phyloP scores from a whole-genome alignment of 2,113 vertebrate genomes.

The Ictalurus furcatus region DNA sequence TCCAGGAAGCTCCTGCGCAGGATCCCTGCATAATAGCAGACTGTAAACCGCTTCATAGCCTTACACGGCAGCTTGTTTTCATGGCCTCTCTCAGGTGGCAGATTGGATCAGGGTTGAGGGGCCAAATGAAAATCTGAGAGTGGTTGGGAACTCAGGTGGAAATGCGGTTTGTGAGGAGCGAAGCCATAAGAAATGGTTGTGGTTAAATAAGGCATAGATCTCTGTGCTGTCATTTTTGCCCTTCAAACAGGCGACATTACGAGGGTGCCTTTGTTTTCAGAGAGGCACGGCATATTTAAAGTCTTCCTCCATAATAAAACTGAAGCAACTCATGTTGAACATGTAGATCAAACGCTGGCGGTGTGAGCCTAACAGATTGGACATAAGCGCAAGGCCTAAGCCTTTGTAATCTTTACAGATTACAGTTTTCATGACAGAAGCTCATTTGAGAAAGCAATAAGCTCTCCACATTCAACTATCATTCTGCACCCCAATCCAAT shows the following conservation, averaged over 20 bases:
- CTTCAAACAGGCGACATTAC: conserved; percentile 24
- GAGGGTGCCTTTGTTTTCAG: conserved; percentile 32
- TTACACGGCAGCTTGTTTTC: conserved; percentile 48
- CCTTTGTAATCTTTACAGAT: conserved; percentile 29
- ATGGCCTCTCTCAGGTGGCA: conserved; percentile 43
- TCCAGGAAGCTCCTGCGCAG: conserved; percentile 44
- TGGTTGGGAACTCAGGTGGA: conserved; percentile 48
- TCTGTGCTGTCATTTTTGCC: conserved; percentile 29
- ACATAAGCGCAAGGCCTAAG: background rate
- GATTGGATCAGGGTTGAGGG: conserved; percentile 51
- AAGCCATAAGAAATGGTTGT: conserved; percentile 49
- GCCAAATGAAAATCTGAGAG: conserved; percentile 49
- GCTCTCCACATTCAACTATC: conserved; percentile 41
- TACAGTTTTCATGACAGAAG: conserved; percentile 47
- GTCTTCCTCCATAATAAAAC: background rate
- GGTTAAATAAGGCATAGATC: conserved; percentile 50
- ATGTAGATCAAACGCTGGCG: conserved; percentile 9
- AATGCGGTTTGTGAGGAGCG: conserved; percentile 52
- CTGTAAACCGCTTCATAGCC: conserved; percentile 59
- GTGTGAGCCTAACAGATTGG: background rate
- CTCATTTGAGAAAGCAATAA: conserved; percentile 55
- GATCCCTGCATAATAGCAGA: conserved; percentile 53
- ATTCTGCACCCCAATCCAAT: conserved; percentile 48
- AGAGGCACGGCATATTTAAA: conserved; percentile 7
- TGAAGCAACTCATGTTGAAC: conserved; percentile 4